Conservation (phyloP, 2,797 vertebrate species). For the Sebastiscus albofasciatus region DNA sequence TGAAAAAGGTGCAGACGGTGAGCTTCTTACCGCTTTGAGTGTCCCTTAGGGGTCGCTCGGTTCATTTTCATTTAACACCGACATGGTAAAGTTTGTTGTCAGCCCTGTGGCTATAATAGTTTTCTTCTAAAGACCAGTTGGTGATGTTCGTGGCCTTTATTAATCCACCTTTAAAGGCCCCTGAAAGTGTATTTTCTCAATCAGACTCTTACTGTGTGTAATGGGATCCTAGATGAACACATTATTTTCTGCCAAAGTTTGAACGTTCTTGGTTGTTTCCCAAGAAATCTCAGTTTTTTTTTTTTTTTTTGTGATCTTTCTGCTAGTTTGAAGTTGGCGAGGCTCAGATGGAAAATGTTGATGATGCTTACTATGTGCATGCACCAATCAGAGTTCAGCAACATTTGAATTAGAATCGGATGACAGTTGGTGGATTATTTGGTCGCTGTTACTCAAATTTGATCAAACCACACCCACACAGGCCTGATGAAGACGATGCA, state of each 20-base stretch:
- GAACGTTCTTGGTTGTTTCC: too few species aligned
- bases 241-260: too few species aligned
- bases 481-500: too few species aligned
- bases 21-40: slow-evolving; percentile 17
- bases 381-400: neutral
- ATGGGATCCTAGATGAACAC: too few species aligned
- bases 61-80: slow-evolving; percentile 36
- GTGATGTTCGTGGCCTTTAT: neutral
- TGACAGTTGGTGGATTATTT: neutral
- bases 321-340: neutral
- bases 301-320: neutral
- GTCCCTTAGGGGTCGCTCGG: slow-evolving; percentile 3
- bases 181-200: neutral
- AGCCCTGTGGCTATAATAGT: neutral
- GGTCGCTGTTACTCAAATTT: neutral
- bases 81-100: neutral
- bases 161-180: neutral
- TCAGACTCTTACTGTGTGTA: neutral
- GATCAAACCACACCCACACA: neutral
- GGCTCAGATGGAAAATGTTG: neutral
- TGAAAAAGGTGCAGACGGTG: slow-evolving; percentile 37
- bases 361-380: neutral
- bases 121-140: neutral
- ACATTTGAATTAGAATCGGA: fast-evolving
- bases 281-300: neutral